Conservation (phyloP, 2,888 invertebrate species). For the Linnaemya tessellans region DNA sequence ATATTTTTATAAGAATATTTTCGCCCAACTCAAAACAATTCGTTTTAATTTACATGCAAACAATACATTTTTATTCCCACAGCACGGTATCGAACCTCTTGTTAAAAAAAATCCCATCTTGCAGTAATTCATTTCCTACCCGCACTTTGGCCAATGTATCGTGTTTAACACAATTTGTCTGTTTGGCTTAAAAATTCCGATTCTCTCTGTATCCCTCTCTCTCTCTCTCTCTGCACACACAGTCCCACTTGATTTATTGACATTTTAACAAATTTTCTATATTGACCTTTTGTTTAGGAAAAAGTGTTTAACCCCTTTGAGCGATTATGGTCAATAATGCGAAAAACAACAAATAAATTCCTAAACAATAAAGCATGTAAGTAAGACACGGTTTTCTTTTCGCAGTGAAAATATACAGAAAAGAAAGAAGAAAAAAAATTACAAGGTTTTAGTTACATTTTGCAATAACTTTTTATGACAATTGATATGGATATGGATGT, state of each 20-base stretch:
- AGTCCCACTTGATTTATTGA: slow-evolving; percentile 57
- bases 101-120: no score
- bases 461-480: background rate
- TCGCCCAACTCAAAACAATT: no score
- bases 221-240: background rate
- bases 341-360: slow-evolving; percentile 20
- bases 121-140: slow-evolving; percentile 16
- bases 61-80: no score
- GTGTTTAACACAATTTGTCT: no score
- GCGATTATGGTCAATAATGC: slow-evolving; percentile 51
- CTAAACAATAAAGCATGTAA: slow-evolving; percentile 1
- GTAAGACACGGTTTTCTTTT: background rate
- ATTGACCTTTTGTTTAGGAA: slow-evolving; percentile 56
- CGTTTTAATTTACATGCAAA: no score
- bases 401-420: background rate
- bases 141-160: no score
- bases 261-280: slow-evolving; percentile 58
- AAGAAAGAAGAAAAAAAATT: background rate
- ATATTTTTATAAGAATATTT: no score
- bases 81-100: no score
- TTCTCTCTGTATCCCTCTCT: slow-evolving; percentile 9
- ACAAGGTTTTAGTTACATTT: background rate
- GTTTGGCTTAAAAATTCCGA: slow-evolving; percentile 21
- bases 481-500: background rate
- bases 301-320: slow-evolving; percentile 55